These are phyloP conservation scores for Aphodius granarius DNA, from an alignment of 2,888 invertebrate species.

Conservation along the genomic window DNA sequence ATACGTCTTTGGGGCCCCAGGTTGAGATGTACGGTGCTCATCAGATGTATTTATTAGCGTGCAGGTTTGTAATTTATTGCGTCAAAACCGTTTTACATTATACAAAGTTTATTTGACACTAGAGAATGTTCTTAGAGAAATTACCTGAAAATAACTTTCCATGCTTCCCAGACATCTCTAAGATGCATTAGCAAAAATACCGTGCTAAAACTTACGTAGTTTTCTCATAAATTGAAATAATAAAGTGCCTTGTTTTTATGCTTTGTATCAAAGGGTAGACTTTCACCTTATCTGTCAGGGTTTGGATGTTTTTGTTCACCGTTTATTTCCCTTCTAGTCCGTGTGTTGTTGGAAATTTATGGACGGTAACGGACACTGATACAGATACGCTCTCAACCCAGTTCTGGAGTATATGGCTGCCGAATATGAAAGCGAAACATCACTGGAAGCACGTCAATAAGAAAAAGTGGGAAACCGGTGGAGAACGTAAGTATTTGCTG, in stretches of 20 bases:
- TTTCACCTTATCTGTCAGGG: no score
- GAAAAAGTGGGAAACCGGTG: constrained; percentile 50
- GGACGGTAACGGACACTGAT: constrained; percentile 57
- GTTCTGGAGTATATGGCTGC: constrained; percentile 56
- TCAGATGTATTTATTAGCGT: constrained; percentile 54
- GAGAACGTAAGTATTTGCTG: constrained; percentile 38
- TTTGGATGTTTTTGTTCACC: constrained; percentile 14
- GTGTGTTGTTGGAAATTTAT: constrained; percentile 57
- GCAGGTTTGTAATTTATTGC: no score
- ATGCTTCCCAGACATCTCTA: no score
- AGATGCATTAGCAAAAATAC: no score
- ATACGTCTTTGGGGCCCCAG: constrained; percentile 53
- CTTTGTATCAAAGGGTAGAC: no score
- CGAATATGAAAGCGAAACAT: constrained; percentile 42
- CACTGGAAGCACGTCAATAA: constrained; percentile 57
- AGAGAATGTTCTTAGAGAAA: no score
- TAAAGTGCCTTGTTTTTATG: no score
- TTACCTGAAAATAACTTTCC: no score
- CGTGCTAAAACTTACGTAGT: no score
- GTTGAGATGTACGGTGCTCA: constrained; percentile 55
- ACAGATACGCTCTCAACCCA: constrained; percentile 56
- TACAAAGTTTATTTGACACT: no score
- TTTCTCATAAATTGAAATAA: no score
- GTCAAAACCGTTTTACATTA: no score
- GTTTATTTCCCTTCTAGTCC: constrained; percentile 48